These are phyloP conservation scores for Piscicola geometra DNA, from an alignment of 2,888 invertebrate genomes.

Conservation along the genomic window DNA sequence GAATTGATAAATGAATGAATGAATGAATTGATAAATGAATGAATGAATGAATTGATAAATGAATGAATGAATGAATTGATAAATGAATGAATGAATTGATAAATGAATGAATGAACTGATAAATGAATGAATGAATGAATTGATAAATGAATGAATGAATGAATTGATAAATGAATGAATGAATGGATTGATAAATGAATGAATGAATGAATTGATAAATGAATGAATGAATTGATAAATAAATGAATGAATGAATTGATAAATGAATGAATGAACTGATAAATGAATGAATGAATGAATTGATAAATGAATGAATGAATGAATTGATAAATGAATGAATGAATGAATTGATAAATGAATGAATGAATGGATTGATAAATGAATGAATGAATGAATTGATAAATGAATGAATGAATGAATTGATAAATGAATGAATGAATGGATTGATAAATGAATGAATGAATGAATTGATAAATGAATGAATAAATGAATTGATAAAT, in stretches of 20 bases:
- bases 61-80: neutral
- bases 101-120: neutral
- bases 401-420: no score
- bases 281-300: no score
- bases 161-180: neutral
- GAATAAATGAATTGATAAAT: neutral
- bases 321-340: neutral
- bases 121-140: neutral
- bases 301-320: neutral
- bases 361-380: neutral
- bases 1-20: neutral
- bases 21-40: neutral
- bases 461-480: neutral
- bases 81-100: neutral
- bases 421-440: neutral
- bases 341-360: neutral
- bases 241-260: neutral
- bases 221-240: no score
- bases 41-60: no score
- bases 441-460: neutral
- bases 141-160: neutral
- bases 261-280: neutral
- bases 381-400: no score
- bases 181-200: neutral
- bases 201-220: neutral